These are phyloP conservation scores for Heliornis fulica DNA, from an alignment of 2,113 vertebrate genomes.

Conservation along the genomic window DNA sequence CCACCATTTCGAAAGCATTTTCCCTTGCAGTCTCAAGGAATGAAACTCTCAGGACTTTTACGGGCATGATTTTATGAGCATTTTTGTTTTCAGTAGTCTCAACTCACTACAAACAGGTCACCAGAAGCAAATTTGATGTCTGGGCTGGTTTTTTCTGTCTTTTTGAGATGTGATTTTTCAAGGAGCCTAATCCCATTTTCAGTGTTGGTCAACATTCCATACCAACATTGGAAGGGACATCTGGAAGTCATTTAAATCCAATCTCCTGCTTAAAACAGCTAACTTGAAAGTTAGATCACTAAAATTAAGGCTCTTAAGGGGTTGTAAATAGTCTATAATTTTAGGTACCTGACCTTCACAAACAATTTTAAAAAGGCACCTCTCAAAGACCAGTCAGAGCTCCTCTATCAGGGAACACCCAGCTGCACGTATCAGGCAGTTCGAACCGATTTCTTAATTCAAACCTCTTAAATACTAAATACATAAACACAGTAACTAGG, in stretches of 20 bases:
- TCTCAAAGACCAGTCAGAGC: neutral
- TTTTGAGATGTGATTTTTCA: neutral
- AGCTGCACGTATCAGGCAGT: neutral
- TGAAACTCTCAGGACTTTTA: neutral
- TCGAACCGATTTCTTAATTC: neutral
- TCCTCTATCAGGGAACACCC: neutral
- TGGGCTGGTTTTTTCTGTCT: neutral
- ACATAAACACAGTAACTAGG: neutral
- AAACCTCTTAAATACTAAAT: neutral
- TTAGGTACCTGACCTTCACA: neutral
- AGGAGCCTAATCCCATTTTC: neutral
- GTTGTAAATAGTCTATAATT: neutral
- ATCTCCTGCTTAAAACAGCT: neutral
- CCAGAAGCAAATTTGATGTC: neutral
- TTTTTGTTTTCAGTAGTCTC: neutral
- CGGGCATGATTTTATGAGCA: neutral
- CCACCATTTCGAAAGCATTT: neutral
- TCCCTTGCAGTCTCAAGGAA: neutral
- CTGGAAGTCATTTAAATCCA: neutral
- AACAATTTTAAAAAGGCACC: neutral
- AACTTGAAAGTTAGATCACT: neutral
- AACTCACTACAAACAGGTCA: neutral
- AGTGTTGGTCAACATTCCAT: rapidly evolving
- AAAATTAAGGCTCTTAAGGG: neutral
- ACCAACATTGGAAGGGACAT: neutral